Evolutionary conservation across 2,888 invertebrate species (phyloP), one percentile per base, ranked within the genome.

Genomic region (Oxyteleia sp.): DNA sequence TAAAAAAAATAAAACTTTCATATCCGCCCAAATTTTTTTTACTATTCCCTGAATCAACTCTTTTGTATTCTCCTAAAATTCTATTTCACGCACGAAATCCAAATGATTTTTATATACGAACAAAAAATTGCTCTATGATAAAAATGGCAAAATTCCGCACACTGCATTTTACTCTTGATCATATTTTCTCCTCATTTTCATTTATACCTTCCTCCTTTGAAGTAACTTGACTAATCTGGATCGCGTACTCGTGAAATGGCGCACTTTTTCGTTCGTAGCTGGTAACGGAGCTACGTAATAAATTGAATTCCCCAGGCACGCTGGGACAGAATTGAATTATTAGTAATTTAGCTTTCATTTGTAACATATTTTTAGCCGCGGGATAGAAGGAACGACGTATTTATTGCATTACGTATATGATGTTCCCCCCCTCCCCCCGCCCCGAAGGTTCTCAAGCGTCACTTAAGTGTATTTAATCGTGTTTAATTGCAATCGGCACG

Each of bases 301-400:
- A 66, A 66, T 66, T 66, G 66, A 66, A 53, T 66, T 66, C 26
- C 26, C 66, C 38, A 16, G 13, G 41, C 51, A 66, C 26, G 38
- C 51, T 15, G 15, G 23, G 26, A 8, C 26, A 13, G 45, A 45
- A 68, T 55, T 55, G 32, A 55, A 68, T 68, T 68, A 55, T 43
- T 20, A 55, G 45, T 68, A 68, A 55, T 45, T 55, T 32, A 55
- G 53, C 45, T 69, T 45, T 55, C 55, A 55, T 55, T 55, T 18
- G 5, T 45, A 55, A 45, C 53, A 45, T 69, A 69, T 47, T 69
- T 55, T 53, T 8, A 55, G 55, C 18, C 13, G 43, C 26, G 20
- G 29, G n/a, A 32, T 13, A 35, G 26, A 66, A 66, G 15, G 23
- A 66, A 41, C 26, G 66, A 41, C 26, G 23, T 41, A 26, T 66